These are phyloP conservation scores for Anas flavirostris DNA, from an alignment of 2,797 vertebrate species.

Conservation along the genomic window DNA sequence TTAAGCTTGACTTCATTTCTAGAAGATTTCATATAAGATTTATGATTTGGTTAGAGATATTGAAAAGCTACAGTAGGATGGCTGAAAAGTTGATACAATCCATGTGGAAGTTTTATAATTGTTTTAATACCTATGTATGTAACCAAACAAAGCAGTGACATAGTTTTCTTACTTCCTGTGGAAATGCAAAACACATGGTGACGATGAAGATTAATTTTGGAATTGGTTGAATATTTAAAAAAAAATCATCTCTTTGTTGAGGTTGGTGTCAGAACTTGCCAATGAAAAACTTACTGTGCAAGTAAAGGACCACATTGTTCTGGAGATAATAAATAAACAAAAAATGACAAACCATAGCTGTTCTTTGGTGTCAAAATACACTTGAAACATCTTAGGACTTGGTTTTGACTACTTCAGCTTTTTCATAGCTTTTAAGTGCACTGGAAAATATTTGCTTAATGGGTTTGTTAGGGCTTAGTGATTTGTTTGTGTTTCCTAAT, in stretches of 20 bases:
- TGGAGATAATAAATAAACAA: neutral
- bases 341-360: neutral
- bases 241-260: neutral
- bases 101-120: neutral
- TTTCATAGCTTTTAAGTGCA: neutral
- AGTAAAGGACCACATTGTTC: neutral
- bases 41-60: neutral
- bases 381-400: neutral
- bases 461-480: neutral
- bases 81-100: neutral
- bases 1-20: neutral
- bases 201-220: neutral
- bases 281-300: neutral
- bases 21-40: neutral
- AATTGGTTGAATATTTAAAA: neutral
- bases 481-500: neutral
- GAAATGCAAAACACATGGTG: constrained; percentile 20
- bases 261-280: neutral
- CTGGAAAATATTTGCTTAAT: neutral
- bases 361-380: neutral
- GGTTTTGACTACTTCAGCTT: neutral
- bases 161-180: neutral
- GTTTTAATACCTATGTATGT: neutral
- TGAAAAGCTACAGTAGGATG: neutral
- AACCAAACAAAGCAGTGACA: neutral